Evolutionary conservation across 2,797 vertebrate genomes (phyloP), one percentile per base, ranked within the genome.

Genomic region (Caiman crocodilus): DNA sequence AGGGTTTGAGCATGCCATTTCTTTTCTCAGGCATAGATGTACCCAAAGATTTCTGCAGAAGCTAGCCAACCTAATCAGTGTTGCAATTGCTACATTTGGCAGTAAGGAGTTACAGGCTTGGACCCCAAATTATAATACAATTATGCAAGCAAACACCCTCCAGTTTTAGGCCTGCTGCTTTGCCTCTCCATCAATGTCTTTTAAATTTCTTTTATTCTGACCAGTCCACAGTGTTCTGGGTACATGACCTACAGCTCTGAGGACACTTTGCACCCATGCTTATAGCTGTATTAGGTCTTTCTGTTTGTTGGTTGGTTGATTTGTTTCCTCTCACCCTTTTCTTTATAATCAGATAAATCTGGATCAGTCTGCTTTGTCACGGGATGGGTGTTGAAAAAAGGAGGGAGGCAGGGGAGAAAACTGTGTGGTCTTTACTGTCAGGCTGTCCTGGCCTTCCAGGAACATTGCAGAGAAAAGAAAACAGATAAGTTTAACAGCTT

Each of bases 401-500:
- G 88, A 92, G 92, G 93, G 88, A 96, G 93, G 90, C 91, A 95
- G 95, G 91, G 94, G 87, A 26, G 83, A 81, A 92, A 93, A 94
- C 94, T 97, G 95, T 95, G 94, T 96, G 97, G 97, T 97, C 96
- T 96, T 90, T 90, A 96, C 96, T 96, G 96, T 98, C 97, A 97
- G 97, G 93, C 94, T 94, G 96, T 94, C 95, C 97, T 96, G 95
- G 97, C 92, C 97, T 97, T 94, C 90, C 84, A 90, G 1, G 61
- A 96, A 92, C 94, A 96, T 87, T 97, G 96, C 92, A 63, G 15
- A 97, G 94, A 96, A 97, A 96, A 96, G 94, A 97, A 97, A 97
- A 96, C 96, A 98, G 97, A 94, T 82, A 97, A 98, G 97, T 98
- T 97, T 97, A 97, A 98, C 98, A 76, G 90, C 57, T 0, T 76